Conservation (phyloP, 2,113 vertebrate genomes). For the Nothoprocta pentlandii region DNA sequence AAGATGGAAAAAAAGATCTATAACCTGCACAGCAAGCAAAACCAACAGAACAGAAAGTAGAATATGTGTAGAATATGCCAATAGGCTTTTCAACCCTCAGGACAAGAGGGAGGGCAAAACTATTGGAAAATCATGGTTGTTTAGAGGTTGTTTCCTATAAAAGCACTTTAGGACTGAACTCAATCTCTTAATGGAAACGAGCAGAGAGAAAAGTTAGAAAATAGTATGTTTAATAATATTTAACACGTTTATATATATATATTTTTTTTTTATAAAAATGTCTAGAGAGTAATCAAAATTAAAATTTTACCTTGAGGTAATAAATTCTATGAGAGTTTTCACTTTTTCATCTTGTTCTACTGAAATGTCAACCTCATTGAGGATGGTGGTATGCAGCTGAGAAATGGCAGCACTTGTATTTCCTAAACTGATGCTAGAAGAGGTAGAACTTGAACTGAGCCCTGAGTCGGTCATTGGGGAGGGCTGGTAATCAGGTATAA, state of each 20-base stretch:
- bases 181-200: background rate
- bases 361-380: constrained; percentile 91
- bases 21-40: background rate
- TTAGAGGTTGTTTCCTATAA: background rate
- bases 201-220: background rate
- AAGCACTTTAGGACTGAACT: background rate
- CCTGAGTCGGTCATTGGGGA: constrained; percentile 99
- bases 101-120: background rate
- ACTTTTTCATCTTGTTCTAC: constrained; percentile 94
- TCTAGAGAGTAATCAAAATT: background rate
- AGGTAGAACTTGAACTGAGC: constrained; percentile 98
- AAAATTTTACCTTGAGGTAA: constrained; percentile 91
- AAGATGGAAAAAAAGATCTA: background rate
- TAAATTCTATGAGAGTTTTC: constrained; percentile 96
- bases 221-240: fast-evolving
- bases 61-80: background rate
- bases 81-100: background rate
- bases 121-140: background rate
- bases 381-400: constrained; percentile 89
- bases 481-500: constrained; percentile 93
- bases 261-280: too few relatives aligned
- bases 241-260: background rate
- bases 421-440: constrained; percentile 97
- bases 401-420: constrained; percentile 84
- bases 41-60: background rate